Evolutionary conservation across 2,113 vertebrate species (phyloP), one percentile per base, ranked within the genome.

Genomic region (Brachyhypopomus gauderio): DNA sequence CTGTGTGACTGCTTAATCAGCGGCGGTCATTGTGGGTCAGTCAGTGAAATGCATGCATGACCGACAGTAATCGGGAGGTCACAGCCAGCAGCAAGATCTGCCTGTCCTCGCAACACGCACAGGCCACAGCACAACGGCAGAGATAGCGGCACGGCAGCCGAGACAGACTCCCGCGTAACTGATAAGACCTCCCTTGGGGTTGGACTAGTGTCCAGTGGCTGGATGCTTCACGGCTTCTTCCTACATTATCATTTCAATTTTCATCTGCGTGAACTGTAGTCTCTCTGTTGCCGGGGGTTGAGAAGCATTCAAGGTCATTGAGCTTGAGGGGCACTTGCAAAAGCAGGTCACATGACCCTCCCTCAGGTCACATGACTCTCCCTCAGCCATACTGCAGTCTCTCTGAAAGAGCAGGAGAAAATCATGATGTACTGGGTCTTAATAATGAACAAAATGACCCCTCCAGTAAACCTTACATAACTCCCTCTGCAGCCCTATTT

Each of bases 401-500:
- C 78, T 84, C 80, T 63, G 55, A 64, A 27, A 71, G 69, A 27
- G 52, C 19, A 34, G 55, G 20, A 12, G 45, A 67, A 58, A 73
- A 6, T 36, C 25, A 58, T 22, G 23, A 3, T 45, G 59, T 60
- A 78, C 77, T 76, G 71, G 75, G 69, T 80, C 22, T 84, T 77
- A 67, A 88, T 89, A 89, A 88, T 87, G 90, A 86, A 85, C 85
- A 83, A 85, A 81, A 89, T 93, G 92, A 93, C 87, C 92, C 90
- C 91, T 89, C 89, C 83, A 85, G 80, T 77, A 73, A 48, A 64
- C 75, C 78, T 91, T 91, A 88, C 75, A 36, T 90, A 92, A 92
- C 87, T 58, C 60, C 79, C 48, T 88, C 85, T 79, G 85, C 80
- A 84, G 88, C 87, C 87, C 86, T 87, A 84, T 88, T 86, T 83